These are phyloP conservation scores for Carollia perspicillata DNA, from an alignment of 2,113 vertebrate genomes.

Conservation along the genomic window DNA sequence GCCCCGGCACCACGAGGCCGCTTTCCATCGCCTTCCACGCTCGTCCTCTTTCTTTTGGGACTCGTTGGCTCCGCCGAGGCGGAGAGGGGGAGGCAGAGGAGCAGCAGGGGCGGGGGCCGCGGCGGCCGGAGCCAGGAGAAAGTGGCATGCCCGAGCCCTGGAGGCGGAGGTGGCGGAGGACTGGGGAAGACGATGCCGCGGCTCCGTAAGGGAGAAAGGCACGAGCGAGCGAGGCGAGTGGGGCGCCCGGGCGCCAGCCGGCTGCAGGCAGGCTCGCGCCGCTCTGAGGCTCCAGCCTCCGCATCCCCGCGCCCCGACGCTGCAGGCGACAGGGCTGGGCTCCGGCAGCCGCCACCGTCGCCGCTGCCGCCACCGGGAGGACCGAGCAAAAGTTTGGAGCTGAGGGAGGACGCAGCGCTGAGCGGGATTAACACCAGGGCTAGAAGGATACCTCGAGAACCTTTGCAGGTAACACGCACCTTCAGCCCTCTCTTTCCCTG, in stretches of 20 bases:
- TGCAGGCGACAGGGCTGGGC: slow-evolving; percentile 21
- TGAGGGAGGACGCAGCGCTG: slow-evolving; percentile 62
- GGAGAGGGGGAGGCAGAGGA: slow-evolving; percentile 32
- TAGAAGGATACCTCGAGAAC: slow-evolving; percentile 68
- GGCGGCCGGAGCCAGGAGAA: slow-evolving; percentile 53
- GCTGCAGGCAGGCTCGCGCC: slow-evolving; percentile 48
- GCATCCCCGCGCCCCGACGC: slow-evolving; percentile 51
- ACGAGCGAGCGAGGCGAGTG: slow-evolving; percentile 65
- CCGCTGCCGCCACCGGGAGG: slow-evolving; percentile 43
- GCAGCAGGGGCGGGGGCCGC: slow-evolving; percentile 16
- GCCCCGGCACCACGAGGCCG: neutral
- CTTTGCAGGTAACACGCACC: slow-evolving; percentile 77
- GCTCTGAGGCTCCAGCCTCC: slow-evolving; percentile 47
- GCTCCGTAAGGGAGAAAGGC: slow-evolving; percentile 78
- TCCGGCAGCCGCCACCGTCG: slow-evolving; percentile 42
- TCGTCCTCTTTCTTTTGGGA: slow-evolving; percentile 40
- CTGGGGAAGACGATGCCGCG: slow-evolving; percentile 80
- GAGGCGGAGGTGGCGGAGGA: slow-evolving; percentile 79
- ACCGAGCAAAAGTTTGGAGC: slow-evolving; percentile 77
- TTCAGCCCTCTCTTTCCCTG: neutral
- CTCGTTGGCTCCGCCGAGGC: neutral
- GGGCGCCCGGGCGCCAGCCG: slow-evolving; percentile 54
- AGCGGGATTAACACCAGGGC: slow-evolving; percentile 69
- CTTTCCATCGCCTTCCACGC: neutral
- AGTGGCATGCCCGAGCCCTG: slow-evolving; percentile 83